phyloP scores from a whole-genome alignment of 2,797 vertebrate species.

The Masticophis lateralis region DNA sequence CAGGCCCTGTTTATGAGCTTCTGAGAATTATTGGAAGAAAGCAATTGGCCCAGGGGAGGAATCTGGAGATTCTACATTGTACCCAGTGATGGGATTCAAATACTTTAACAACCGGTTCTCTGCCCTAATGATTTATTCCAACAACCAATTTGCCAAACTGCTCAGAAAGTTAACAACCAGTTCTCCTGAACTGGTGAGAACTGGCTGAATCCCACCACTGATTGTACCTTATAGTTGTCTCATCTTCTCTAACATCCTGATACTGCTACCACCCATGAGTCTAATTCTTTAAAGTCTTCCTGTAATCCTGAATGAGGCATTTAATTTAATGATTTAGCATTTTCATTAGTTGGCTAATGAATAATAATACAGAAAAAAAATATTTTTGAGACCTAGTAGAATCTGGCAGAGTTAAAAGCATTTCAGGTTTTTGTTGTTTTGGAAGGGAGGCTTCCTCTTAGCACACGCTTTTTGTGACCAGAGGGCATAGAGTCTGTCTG shows the following conservation, averaged over 20 bases:
- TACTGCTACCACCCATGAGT: not conserved
- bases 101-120: too few relatives aligned
- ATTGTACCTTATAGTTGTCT: not conserved
- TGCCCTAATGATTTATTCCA: too few relatives aligned
- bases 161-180: too few relatives aligned
- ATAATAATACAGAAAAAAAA: not conserved
- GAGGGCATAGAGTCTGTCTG: conserved; percentile 13
- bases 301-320: not conserved
- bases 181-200: too few relatives aligned
- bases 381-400: not conserved
- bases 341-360: not conserved
- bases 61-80: not conserved
- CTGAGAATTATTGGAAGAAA: not conserved
- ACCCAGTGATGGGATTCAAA: not conserved
- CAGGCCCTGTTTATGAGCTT: not conserved
- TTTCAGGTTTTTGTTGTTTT: not conserved
- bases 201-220: too few relatives aligned
- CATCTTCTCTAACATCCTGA: not conserved
- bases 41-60: not conserved
- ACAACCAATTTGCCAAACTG: too few relatives aligned
- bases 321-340: not conserved
- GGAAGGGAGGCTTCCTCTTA: not conserved
- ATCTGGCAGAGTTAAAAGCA: conserved; percentile 1
- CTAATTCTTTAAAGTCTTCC: not conserved
- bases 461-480: not conserved